phyloP scores from a whole-genome alignment of 2,888 invertebrate species.

The Cheiracanthium punctorium region DNA sequence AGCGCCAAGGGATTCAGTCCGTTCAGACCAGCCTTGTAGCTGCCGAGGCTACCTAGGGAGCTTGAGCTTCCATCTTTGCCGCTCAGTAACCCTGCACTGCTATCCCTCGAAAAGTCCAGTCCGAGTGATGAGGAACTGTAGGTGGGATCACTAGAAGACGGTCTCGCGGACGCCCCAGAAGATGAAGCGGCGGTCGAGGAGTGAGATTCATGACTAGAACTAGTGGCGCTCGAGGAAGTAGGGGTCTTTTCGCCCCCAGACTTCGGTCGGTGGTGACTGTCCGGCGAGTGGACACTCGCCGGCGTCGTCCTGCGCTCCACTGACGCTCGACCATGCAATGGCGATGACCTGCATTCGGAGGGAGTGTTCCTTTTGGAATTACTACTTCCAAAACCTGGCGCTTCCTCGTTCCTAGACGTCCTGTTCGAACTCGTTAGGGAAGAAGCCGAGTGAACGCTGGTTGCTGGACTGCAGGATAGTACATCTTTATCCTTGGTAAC shows the following conservation, averaged over 20 bases:
- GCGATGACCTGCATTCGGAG: constrained; percentile 56
- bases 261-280: constrained; percentile 44
- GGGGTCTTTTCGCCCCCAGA: constrained; percentile 68
- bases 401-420: constrained; percentile 72
- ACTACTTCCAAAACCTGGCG: constrained; percentile 9
- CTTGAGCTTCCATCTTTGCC: constrained; percentile 70
- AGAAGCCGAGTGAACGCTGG: constrained; percentile 60
- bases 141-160: constrained; percentile 59
- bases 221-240: constrained; percentile 48
- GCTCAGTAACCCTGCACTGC: constrained; percentile 68
- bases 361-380: constrained; percentile 67
- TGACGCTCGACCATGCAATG: constrained; percentile 47
- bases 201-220: constrained; percentile 53
- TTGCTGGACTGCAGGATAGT: constrained; percentile 64
- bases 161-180: constrained; percentile 38
- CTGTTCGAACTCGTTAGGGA: constrained; percentile 73
- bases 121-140: constrained; percentile 68
- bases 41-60: constrained; percentile 71
- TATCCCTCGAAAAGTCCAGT: constrained; percentile 54
- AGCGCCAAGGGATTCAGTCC: constrained; percentile 72
- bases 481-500: constrained; percentile 72
- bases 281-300: constrained; percentile 54
- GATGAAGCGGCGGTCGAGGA: constrained; percentile 30
- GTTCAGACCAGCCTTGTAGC: constrained; percentile 76
- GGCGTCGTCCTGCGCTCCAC: constrained; percentile 60